A percentile compares a stretch with the other conserved stretches of the same genome.
phyloP scores from a whole-genome alignment of 2,113 vertebrate species.

The Litocranius walleri region DNA sequence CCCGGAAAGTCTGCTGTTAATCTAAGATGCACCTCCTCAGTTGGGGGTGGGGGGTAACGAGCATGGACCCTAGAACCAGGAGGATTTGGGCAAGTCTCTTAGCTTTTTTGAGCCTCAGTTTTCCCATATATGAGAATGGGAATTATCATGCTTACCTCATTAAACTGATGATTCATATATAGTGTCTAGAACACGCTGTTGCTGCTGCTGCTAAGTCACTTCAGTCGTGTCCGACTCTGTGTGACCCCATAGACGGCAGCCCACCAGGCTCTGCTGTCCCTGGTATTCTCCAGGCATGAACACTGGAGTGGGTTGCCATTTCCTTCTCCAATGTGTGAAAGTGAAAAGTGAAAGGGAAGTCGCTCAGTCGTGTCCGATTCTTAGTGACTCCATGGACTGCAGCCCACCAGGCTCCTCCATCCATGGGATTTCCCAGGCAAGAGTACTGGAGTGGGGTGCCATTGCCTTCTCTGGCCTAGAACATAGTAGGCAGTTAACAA shows the following conservation, averaged over 20 bases:
- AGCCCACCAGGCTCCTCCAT: fast-evolving
- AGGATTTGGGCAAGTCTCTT: background rate
- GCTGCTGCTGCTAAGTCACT: background rate
- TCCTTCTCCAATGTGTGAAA: no score
- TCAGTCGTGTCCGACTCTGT: no score
- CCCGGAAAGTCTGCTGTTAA: background rate
- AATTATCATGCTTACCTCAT: background rate
- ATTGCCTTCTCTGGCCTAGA: background rate
- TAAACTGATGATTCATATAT: background rate
- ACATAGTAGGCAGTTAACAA: background rate
- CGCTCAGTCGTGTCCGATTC: no score
- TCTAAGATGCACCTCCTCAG: background rate
- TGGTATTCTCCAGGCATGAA: no score
- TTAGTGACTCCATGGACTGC: no score
- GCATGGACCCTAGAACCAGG: background rate
- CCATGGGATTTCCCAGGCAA: no score
- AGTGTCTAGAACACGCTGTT: background rate
- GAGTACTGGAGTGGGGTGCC: no score
- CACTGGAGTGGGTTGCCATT: no score
- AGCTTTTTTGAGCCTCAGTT: background rate
- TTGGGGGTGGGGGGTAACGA: background rate
- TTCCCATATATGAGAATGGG: background rate
- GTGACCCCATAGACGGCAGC: no score
- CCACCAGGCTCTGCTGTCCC: no score
- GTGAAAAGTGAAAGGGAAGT: no score